phyloP scores from a whole-genome alignment of 2,797 vertebrate species.

The Psittacula derbiana region DNA sequence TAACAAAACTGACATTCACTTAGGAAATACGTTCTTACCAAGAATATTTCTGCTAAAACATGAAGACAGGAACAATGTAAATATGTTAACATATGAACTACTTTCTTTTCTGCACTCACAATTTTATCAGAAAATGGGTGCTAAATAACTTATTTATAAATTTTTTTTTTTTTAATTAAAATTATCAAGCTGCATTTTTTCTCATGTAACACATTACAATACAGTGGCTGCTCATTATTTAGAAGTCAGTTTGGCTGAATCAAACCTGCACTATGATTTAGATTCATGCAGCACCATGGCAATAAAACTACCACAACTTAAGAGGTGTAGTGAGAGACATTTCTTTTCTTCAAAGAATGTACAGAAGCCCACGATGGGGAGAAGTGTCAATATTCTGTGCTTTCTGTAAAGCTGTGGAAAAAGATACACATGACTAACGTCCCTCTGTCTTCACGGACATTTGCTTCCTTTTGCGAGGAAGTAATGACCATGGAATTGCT shows the following conservation, averaged over 20 bases:
- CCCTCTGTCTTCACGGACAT: accelerated
- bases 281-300: background rate
- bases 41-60: background rate
- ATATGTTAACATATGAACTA: background rate
- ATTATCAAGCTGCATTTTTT: background rate
- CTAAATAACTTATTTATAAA: background rate
- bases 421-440: background rate
- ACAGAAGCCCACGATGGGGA: background rate
- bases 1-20: background rate
- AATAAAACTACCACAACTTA: background rate
- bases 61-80: background rate
- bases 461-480: background rate
- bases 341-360: background rate
- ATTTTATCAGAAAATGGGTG: background rate
- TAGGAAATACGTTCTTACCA: background rate
- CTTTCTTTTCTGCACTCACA: background rate
- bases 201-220: background rate
- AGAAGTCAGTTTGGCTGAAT: background rate
- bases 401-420: background rate
- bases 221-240: background rate
- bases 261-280: background rate
- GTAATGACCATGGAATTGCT: background rate
- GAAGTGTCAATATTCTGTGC: background rate
- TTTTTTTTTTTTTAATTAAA: background rate
- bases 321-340: background rate